phyloP scores from a whole-genome alignment of 2,888 invertebrate genomes.

The Scaptomyza reducta region DNA sequence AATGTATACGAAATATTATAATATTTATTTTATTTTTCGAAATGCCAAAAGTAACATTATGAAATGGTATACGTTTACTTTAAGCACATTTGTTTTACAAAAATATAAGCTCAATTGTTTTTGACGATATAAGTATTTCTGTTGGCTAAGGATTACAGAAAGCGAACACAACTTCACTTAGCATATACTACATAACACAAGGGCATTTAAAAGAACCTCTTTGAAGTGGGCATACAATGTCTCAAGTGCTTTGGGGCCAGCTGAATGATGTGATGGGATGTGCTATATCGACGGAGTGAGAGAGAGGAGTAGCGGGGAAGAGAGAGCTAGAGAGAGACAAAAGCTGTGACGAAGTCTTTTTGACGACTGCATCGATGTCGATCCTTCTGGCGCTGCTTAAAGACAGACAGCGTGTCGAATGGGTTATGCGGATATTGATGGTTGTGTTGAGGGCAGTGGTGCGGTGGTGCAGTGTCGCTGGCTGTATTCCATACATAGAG shows the following conservation, averaged over 20 bases:
- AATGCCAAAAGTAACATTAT: too few relatives aligned
- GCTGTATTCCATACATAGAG: neutral
- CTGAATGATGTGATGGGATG: conserved; percentile 56
- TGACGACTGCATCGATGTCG: conserved; percentile 67
- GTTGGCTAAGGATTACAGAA: conserved; percentile 30
- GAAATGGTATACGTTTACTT: too few relatives aligned
- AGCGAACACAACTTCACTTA: conserved; percentile 24
- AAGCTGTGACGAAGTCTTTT: conserved; percentile 50
- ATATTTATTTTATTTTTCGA: too few relatives aligned
- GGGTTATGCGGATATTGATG: conserved; percentile 36
- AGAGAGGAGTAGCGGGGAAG: conserved; percentile 29
- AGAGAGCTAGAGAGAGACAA: conserved; percentile 25
- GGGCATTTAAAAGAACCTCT: conserved; percentile 63
- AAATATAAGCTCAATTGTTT: too few relatives aligned
- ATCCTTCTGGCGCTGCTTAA: conserved; percentile 68
- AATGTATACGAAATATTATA: too few relatives aligned
- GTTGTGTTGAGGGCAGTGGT: conserved; percentile 4
- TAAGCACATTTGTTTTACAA: too few relatives aligned
- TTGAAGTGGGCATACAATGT: conserved; percentile 70
- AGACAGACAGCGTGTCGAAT: conserved; percentile 80
- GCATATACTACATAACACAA: conserved; percentile 34
- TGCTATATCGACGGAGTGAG: conserved; percentile 41
- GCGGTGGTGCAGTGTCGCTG: conserved; percentile 2
- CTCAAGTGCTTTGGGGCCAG: conserved; percentile 63
- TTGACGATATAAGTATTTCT: neutral